Conservation (phyloP, 1,140 invertebrate species). For the Pseudomyrmex sp. region DNA sequence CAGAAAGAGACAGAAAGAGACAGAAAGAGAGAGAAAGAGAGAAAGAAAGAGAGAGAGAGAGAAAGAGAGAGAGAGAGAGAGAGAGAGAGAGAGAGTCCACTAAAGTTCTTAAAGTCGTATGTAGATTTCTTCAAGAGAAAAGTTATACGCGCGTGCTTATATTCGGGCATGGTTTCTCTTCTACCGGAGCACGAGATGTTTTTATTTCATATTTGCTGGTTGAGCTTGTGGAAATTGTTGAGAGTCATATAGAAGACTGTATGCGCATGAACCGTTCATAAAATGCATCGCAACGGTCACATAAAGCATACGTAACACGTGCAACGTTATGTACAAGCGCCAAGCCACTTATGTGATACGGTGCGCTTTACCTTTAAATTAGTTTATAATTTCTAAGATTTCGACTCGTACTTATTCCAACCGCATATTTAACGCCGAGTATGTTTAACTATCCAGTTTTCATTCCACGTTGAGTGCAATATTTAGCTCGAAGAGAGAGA, state of each 20-base stretch:
- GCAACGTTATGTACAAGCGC: neutral
- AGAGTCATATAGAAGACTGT: constrained; percentile 10
- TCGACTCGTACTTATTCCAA: neutral
- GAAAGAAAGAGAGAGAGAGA: too few species aligned
- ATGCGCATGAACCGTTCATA: neutral
- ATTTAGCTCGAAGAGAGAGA: neutral
- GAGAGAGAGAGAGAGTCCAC: neutral
- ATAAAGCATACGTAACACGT: constrained; percentile 21
- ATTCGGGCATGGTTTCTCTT: neutral
- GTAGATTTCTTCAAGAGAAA: neutral
- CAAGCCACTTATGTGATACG: neutral
- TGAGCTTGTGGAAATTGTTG: constrained; percentile 30
- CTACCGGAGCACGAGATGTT: neutral
- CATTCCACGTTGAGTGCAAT: neutral
- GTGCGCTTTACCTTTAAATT: neutral
- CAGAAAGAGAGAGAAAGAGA: too few species aligned
- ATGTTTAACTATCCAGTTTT: constrained; percentile 9
- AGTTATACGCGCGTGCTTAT: constrained; percentile 5
- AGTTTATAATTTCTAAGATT: neutral
- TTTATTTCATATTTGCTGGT: constrained; percentile 11
- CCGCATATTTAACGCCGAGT: neutral
- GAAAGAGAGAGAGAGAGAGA: too few species aligned
- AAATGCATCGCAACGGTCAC: neutral
- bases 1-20: too few species aligned
- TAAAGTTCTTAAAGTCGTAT: constrained; percentile 14